Evolutionary conservation across 1,140 invertebrate species (phyloP).

Genomic region (Macrocentrus cingulum): DNA sequence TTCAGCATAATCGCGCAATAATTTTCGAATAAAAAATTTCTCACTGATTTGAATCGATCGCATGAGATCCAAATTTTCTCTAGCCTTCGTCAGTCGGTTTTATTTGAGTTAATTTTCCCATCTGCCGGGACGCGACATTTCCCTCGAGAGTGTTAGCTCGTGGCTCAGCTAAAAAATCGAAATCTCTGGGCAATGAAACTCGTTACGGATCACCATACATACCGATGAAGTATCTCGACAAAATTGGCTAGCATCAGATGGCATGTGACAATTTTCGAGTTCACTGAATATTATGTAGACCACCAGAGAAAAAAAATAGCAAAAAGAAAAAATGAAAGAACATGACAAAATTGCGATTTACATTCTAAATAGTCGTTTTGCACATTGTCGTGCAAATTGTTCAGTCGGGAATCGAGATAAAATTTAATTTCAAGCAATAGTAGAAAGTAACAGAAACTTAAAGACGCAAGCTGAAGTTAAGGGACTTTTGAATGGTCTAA

Average conservation of each 20-base stretch:
- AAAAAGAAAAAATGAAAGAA: conserved; percentile 4
- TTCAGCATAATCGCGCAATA: too few species aligned
- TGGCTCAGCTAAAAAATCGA: conserved; percentile 6
- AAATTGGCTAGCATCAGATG: conserved; percentile 9
- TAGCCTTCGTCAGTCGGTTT: conserved; percentile 19
- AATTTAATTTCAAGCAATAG: too few species aligned
- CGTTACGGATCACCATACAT: conserved; percentile 11
- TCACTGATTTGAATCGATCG: too few species aligned
- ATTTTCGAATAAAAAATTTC: too few species aligned
- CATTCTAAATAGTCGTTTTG: too few species aligned
- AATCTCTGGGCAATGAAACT: conserved; percentile 14
- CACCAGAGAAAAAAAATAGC: too few species aligned
- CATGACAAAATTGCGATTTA: neutral
- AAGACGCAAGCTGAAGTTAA: too few species aligned
- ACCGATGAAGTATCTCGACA: conserved; percentile 5
- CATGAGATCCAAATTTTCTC: neutral
- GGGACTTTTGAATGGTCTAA: too few species aligned
- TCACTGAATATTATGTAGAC: conserved; percentile 4
- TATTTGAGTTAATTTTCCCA: conserved; percentile 36
- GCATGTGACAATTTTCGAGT: conserved; percentile 1
- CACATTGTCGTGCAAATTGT: too few species aligned
- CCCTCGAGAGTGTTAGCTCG: conserved; percentile 4
- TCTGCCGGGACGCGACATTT: conserved; percentile 5
- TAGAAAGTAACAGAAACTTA: too few species aligned
- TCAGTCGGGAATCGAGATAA: too few species aligned